phyloP scores from a whole-genome alignment of 2,888 invertebrate species.

The Suillia variegata region DNA sequence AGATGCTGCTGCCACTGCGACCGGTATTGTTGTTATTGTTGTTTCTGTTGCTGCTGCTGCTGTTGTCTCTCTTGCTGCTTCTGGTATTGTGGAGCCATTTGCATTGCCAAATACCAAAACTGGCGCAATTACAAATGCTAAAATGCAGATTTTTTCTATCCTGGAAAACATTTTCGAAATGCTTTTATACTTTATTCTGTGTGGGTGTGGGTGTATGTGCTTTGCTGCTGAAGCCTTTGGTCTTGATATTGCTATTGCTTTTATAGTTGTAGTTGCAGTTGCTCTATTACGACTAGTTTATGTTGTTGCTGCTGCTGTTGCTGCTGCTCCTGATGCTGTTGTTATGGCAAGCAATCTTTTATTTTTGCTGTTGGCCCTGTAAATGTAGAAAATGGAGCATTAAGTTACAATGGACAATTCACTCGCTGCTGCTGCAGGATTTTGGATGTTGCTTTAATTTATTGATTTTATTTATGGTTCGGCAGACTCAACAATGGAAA shows the following conservation, averaged over 20 bases:
- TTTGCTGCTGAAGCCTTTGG: slow-evolving; percentile 1
- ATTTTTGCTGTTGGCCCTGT: slow-evolving; percentile 1
- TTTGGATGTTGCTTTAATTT: no score
- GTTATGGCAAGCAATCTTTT: background rate
- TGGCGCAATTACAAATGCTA: slow-evolving; percentile 43
- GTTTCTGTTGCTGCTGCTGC: background rate
- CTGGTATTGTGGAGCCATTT: background rate
- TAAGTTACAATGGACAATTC: no score
- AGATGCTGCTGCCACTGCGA: slow-evolving; percentile 16
- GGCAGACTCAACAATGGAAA: no score
- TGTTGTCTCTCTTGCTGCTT: slow-evolving; percentile 2
- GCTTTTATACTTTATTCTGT: background rate
- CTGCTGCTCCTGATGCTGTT: slow-evolving; percentile 19
- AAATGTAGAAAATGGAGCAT: background rate
- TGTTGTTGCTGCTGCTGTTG: slow-evolving; percentile 17
- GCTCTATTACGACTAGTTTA: slow-evolving; percentile 8
- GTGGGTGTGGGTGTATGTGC: background rate
- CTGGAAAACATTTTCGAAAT: slow-evolving; percentile 44
- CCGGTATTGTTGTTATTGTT: slow-evolving; percentile 6
- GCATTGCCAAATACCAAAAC: slow-evolving; percentile 30
- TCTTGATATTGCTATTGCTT: no score
- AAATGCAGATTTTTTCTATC: slow-evolving; percentile 42
- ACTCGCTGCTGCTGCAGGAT: no score
- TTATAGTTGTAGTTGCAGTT: no score
- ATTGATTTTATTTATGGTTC: no score